Evolutionary conservation across 2,797 vertebrate species (phyloP).

Genomic region (Monodelphis domestica): DNA sequence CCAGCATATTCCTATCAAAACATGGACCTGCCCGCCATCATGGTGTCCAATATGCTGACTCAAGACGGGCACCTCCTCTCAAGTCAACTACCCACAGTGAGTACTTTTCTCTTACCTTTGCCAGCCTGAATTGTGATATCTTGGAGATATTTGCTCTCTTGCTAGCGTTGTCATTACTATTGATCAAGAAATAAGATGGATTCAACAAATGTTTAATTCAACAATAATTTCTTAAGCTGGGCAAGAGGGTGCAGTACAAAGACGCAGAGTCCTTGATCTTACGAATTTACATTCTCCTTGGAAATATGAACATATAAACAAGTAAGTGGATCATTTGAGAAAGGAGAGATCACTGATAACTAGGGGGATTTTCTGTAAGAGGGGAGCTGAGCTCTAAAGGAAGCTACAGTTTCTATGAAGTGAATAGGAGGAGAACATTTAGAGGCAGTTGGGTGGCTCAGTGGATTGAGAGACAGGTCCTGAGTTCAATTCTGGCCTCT

Average conservation of each 20-base stretch:
- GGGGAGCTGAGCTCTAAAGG: not conserved
- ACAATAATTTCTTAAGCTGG: not conserved
- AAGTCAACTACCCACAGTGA: conserved; percentile 97
- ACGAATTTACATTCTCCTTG: not conserved
- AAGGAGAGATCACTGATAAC: not conserved
- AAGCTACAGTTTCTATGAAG: not conserved
- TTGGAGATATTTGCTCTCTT: not conserved
- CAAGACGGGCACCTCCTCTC: conserved; percentile 97
- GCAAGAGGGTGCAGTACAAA: not conserved
- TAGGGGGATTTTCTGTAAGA: not conserved
- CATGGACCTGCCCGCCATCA: conserved; percentile 97
- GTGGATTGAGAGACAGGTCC: not conserved
- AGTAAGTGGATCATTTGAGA: not conserved
- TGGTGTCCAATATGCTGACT: conserved; percentile 99
- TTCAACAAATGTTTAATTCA: not conserved
- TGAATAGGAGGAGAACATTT: not conserved
- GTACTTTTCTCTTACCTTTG: conserved; percentile 76
- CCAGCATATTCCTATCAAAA: conserved; percentile 96
- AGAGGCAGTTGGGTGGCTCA: not conserved
- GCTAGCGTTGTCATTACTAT: not conserved
- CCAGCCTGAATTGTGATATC: rapidly evolving
- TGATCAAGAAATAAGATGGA: not conserved
- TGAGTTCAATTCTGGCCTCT: too few species aligned
- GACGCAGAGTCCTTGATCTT: not conserved
- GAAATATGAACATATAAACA: not conserved